Percentiles rank a stretch among this genome's conserved stretches.
phyloP scores from a whole-genome alignment of 92 coral and sea anemone species.

The Actinernus sp. region DNA sequence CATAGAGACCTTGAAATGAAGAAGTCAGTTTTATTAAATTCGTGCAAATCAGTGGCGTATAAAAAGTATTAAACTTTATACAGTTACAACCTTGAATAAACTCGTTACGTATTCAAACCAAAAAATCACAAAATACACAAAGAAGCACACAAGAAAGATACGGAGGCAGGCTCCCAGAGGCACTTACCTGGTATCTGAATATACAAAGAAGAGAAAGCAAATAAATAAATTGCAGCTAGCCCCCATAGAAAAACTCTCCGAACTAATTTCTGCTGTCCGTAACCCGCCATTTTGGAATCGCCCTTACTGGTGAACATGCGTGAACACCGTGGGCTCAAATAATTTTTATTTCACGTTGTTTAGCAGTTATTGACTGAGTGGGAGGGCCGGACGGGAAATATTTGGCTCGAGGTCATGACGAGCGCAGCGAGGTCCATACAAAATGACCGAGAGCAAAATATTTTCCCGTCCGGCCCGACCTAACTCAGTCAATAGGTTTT shows the following conservation, averaged over 20 bases:
- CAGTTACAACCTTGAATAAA: not conserved
- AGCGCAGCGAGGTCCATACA: too few species aligned
- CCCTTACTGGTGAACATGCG: slow-evolving; percentile 7
- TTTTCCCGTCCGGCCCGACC: too few species aligned
- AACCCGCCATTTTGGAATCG: slow-evolving; percentile 78
- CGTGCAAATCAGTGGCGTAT: too few species aligned
- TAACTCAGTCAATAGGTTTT: too few species aligned
- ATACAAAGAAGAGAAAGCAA: slow-evolving; percentile 91
- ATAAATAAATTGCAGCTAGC: slow-evolving; percentile 79
- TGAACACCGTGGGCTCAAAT: not conserved
- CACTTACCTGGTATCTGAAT: slow-evolving; percentile 92
- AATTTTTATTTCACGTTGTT: too few species aligned
- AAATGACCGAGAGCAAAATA: too few species aligned
- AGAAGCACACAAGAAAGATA: not conserved
- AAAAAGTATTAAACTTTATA: not conserved
- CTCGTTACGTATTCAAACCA: not conserved
- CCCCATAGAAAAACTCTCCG: slow-evolving; percentile 80
- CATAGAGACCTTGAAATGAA: slow-evolving; percentile 85
- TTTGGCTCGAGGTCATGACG: too few species aligned
- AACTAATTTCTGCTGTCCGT: slow-evolving; percentile 71
- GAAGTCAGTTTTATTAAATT: not conserved
- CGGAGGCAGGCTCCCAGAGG: not conserved
- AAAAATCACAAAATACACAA: not conserved
- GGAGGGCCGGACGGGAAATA: too few species aligned
- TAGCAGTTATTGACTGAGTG: too few species aligned